phyloP scores from a whole-genome alignment of 2,797 vertebrate genomes.

The Astyanax mexicanus region DNA sequence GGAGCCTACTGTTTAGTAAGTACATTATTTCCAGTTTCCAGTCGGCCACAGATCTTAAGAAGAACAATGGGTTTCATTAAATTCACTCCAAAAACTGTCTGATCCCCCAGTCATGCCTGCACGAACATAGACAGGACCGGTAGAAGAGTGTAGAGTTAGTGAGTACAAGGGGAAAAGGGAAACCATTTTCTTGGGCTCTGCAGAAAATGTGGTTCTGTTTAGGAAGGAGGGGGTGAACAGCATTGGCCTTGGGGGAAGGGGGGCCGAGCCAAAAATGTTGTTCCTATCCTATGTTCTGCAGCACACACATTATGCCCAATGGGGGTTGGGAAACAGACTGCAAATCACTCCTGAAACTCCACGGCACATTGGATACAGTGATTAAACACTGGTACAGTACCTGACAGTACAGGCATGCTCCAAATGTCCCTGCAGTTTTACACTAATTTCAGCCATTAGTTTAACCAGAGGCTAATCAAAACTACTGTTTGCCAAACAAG shows the following conservation, averaged over 20 bases:
- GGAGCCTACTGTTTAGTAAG: neutral
- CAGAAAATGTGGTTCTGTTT: constrained; percentile 79
- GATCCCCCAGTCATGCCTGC: neutral
- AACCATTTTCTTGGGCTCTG: constrained; percentile 63
- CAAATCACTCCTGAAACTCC: constrained; percentile 64
- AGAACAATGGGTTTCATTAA: neutral
- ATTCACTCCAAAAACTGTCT: neutral
- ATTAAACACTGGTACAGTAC: constrained; percentile 26
- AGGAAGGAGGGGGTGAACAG: constrained; percentile 53
- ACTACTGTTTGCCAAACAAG: neutral
- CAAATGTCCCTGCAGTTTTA: constrained; percentile 29
- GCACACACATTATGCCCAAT: constrained; percentile 53
- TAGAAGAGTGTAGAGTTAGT: constrained; percentile 30
- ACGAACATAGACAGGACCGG: neutral
- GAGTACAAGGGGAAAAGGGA: constrained; percentile 36
- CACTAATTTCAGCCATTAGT: constrained; percentile 30
- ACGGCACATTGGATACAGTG: constrained; percentile 43
- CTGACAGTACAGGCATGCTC: neutral
- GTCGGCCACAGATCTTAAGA: neutral
- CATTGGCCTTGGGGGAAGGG: constrained; percentile 47
- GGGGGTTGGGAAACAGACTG: constrained; percentile 60
- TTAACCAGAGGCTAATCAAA: neutral
- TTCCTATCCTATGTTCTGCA: constrained; percentile 61
- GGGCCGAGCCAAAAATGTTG: constrained; percentile 55
- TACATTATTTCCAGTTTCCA: neutral